These are phyloP conservation scores for Pteronotus mesoamericanus DNA, from an alignment of 2,797 vertebrate genomes.

Conservation along the genomic window DNA sequence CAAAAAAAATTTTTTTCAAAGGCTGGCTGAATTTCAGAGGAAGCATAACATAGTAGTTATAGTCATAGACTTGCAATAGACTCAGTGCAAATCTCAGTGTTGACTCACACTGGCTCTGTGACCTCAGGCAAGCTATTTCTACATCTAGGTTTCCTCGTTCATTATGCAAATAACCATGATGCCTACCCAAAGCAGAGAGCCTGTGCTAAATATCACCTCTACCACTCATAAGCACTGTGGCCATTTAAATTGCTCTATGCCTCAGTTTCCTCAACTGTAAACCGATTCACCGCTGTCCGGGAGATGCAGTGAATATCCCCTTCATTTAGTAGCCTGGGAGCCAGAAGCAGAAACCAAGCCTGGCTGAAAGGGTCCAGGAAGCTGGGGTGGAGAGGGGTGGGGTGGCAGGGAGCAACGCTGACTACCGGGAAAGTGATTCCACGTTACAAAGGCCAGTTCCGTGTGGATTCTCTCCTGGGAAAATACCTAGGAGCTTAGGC, in stretches of 20 bases:
- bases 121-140: background rate
- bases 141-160: background rate
- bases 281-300: background rate
- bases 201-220: background rate
- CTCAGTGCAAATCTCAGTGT: background rate
- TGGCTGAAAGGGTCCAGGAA: background rate
- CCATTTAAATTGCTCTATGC: background rate
- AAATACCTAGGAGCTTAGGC: background rate
- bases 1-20: background rate
- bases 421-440: background rate
- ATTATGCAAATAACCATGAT: slow-evolving; percentile 25
- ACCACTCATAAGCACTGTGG: background rate
- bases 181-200: background rate
- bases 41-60: background rate
- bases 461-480: background rate
- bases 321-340: background rate
- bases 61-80: background rate
- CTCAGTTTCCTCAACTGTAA: slow-evolving; percentile 21
- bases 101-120: background rate
- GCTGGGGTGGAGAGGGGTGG: background rate
- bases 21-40: background rate
- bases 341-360: background rate
- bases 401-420: background rate
- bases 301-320: background rate
- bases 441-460: background rate